Percentiles rank a stretch among this genome's conserved stretches.
phyloP scores from a whole-genome alignment of 2,888 invertebrate genomes.

The Drosophila atripex region DNA sequence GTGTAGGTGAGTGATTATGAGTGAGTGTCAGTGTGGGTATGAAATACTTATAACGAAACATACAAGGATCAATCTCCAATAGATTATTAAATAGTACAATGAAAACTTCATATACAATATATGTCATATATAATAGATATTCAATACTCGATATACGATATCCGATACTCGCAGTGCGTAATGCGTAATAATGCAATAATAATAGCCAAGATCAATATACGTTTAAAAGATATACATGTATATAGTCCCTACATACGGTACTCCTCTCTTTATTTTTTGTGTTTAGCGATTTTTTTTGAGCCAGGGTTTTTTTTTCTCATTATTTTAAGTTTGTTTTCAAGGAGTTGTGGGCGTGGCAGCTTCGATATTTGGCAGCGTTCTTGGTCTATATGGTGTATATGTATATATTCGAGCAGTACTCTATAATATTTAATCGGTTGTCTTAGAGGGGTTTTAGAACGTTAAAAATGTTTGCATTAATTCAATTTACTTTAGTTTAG shows the following conservation, averaged over 20 bases:
- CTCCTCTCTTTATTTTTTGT: conserved; percentile 19
- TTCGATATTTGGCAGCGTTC: conserved; percentile 66
- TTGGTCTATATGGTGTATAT: conserved; percentile 31
- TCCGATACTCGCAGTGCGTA: conserved; percentile 45
- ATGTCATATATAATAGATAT: conserved; percentile 73
- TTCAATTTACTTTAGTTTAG: conserved; percentile 41
- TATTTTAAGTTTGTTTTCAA: conserved; percentile 8
- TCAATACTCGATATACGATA: conserved; percentile 52
- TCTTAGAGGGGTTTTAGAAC: conserved; percentile 34
- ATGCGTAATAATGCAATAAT: conserved; percentile 61
- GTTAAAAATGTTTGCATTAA: conserved; percentile 48
- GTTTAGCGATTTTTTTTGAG: conserved; percentile 32
- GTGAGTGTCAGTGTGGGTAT: conserved; percentile 27
- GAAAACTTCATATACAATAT: conserved; percentile 77
- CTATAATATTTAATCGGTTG: conserved; percentile 30
- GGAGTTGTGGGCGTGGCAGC: conserved; percentile 68
- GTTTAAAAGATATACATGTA: conserved; percentile 51
- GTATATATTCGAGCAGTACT: conserved; percentile 42
- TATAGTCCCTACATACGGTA: conserved; percentile 32
- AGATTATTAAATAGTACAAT: conserved; percentile 77
- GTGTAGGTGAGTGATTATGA: conserved; percentile 19
- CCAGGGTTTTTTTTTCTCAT: conserved; percentile 8
- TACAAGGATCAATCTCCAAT: conserved; percentile 75
- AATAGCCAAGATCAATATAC: conserved; percentile 62
- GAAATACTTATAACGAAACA: conserved; percentile 67